Evolutionary conservation across 30 jellyfish, hydroid and myxozoan species (phyloP), one percentile per base, ranked within the genome.

Genomic region (Hydractinia echinata): DNA sequence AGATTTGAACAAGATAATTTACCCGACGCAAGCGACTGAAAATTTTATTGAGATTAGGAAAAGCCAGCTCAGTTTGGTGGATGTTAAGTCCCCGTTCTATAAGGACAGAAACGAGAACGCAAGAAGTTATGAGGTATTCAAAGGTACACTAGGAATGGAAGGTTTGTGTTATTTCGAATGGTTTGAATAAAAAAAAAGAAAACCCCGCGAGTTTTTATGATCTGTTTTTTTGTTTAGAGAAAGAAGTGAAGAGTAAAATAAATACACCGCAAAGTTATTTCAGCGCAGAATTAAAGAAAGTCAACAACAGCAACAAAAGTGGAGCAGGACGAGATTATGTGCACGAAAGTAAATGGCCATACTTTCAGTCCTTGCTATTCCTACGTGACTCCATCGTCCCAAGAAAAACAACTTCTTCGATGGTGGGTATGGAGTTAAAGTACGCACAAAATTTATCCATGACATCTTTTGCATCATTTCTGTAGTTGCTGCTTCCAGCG

Each of bases 311-410:
- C 73, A 66, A 61, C 49, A 64, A 80, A 66, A 80, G 87, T 80
- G 83, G 87, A 56, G 87, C 84, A 21, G 69, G 83, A 39, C 69
- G 87, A 56, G 87, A 80, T 20, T 67, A 80, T 51, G 67, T 54
- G 6, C 66, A 80, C 87, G 86, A 80, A 53, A 52, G 66, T 76
- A 80, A 80, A 56, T 80, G 87, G 87, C 87, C 87, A 8, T 54
- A 61, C 84, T 61, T 80, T 70, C 84, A 80, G 70, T 61, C 87
- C 18, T 52, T 62, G 87, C 51, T 66, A 30, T 80, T 80, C 53
- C 60, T 80, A 61, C 84, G 87, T 19, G 87, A 66, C 87, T 52
- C 68, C 39, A 64, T 64, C 39, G 74, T 13, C 74, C 74, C 74
- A 64, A 64, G n/a, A n/a, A n/a, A n/a, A n/a, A n/a, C n/a, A n/a